These are phyloP conservation scores for Entelurus aequoreus DNA, from an alignment of 2,113 vertebrate species.

Conservation along the genomic window DNA sequence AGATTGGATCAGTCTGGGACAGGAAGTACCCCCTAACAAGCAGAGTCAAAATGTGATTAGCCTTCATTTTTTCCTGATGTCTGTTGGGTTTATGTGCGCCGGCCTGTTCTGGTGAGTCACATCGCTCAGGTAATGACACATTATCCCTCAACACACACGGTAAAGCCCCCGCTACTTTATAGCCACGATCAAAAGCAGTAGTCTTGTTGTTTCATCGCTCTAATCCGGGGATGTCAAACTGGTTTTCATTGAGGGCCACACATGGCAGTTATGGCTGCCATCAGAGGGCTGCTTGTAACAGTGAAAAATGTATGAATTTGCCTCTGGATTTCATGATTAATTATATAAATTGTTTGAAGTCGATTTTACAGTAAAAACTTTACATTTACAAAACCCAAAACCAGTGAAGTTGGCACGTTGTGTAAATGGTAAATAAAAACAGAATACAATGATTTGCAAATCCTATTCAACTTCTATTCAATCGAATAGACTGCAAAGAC, in stretches of 20 bases:
- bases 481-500: too few relatives aligned
- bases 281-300: too few relatives aligned
- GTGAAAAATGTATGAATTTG: too few relatives aligned
- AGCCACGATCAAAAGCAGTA: constrained; percentile 59
- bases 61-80: constrained; percentile 43
- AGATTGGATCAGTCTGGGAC: constrained; percentile 60
- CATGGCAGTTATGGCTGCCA: constrained; percentile 29
- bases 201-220: constrained; percentile 53
- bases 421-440: too few relatives aligned
- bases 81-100: constrained; percentile 51
- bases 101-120: constrained; percentile 60
- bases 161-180: constrained; percentile 60
- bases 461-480: too few relatives aligned
- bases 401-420: too few relatives aligned
- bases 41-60: constrained; percentile 66
- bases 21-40: constrained; percentile 70
- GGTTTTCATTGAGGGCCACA: constrained; percentile 34
- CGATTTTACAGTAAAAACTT: too few relatives aligned
- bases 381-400: too few relatives aligned
- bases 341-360: too few relatives aligned
- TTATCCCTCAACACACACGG: constrained; percentile 62
- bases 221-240: constrained; percentile 15
- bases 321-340: too few relatives aligned
- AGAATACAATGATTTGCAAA: too few relatives aligned
- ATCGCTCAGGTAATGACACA: constrained; percentile 68